Evolutionary conservation across 2,888 invertebrate genomes (phyloP), one percentile per base, ranked within the genome.

Genomic region (Timandra comae): DNA sequence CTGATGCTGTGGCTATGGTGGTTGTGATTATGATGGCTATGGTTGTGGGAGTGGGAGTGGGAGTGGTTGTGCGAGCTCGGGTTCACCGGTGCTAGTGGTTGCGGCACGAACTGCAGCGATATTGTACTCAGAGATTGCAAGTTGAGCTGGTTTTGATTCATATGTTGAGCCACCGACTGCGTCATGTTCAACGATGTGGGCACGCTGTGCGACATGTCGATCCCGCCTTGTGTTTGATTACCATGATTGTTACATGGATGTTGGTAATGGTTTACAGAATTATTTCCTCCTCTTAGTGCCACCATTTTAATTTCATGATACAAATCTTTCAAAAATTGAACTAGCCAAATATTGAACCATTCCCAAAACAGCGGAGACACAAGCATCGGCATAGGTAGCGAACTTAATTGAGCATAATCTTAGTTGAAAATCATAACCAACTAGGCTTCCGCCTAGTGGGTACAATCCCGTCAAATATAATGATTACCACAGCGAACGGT

Each of bases 241-340:
- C 71, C 74, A 70, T 77, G 72, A 49, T 64, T 70, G 49, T 62
- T 60, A 63, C 72, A 70, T 36, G 63, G 51, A 49, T 76, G 74
- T 43, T 74, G 67, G 48, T 72, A 59, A 47, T 63, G 63, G 59
- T 71, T 73, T 47, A 71, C 39, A 39, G 76, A 66, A 66, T 55
- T 68, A 49, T 69, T 73, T 46, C 67, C 69, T 56, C 79, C 77
- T 73, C 81, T 79, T 61, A 81, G 45, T 45, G 73, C 77, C 50
- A 82, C 78, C 84, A 84, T 84, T 68, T 80, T 82, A 69, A 78
- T 72, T 72, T 82, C 82, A 84, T 81, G 71, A 75, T 77, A 82
- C 52, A 79, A 69, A 68, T 74, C 72, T 67, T 81, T 82, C 48
- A 82, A 54, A 70, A 81, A 77, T 67, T 81, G 71, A 53, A 63